Conservation (phyloP, 1,140 invertebrate genomes). For the Drosophila tristis region DNA sequence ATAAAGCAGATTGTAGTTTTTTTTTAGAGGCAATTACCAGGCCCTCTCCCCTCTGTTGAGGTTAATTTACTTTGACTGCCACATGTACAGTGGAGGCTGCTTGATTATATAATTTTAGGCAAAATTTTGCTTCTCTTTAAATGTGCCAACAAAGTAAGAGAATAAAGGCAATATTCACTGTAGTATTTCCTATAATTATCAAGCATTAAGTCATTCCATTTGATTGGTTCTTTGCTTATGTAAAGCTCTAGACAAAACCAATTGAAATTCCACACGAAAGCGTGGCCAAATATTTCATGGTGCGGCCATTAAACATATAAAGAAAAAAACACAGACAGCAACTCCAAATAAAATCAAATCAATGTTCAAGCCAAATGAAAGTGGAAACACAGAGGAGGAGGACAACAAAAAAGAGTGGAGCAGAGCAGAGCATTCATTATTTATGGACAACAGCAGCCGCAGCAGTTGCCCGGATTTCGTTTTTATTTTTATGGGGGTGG, state of each 20-base stretch:
- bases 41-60: constrained; percentile 24
- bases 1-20: constrained; percentile 1
- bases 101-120: constrained; percentile 16
- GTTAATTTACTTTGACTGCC: constrained; percentile 55
- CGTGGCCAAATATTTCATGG: constrained; percentile 49
- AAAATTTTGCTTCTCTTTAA: constrained; percentile 44
- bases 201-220: constrained; percentile 33
- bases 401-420: constrained; percentile 19
- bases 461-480: constrained; percentile 40
- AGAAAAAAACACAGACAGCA: constrained; percentile 28
- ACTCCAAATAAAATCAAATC: constrained; percentile 49
- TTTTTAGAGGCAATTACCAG: constrained; percentile 56
- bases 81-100: constrained; percentile 24
- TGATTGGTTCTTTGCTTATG: constrained; percentile 43
- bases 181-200: constrained; percentile 6
- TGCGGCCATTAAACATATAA: constrained; percentile 20
- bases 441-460: constrained; percentile 45
- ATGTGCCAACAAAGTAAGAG: constrained; percentile 19
- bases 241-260: constrained; percentile 46
- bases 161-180: constrained; percentile 7
- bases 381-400: constrained; percentile 25
- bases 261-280: constrained; percentile 73
- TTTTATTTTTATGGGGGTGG: constrained; percentile 53
- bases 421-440: constrained; percentile 21
- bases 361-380: constrained; percentile 35